Conservation (phyloP, 2,797 vertebrate genomes). For the Chelmon rostratus region DNA sequence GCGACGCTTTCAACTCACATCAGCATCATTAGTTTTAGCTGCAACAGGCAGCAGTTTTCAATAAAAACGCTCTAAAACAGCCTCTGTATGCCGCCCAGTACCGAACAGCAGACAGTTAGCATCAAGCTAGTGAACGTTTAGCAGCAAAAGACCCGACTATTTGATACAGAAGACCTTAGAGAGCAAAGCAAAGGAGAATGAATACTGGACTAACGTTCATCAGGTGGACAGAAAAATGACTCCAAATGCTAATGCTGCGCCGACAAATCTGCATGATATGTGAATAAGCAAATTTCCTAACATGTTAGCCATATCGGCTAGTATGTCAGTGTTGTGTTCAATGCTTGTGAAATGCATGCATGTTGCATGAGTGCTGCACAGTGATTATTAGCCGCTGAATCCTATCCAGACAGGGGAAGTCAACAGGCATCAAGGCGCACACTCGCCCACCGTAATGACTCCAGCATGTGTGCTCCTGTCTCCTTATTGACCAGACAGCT, state of each 20-base stretch:
- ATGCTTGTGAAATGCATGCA: not conserved
- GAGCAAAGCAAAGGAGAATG: not conserved
- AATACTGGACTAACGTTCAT: not conserved
- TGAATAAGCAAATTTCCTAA: not conserved
- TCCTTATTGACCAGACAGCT: constrained; percentile 50
- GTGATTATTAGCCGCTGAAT: constrained; percentile 40
- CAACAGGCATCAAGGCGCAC: constrained; percentile 30
- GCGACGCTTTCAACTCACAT: not conserved
- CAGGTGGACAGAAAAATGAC: not conserved
- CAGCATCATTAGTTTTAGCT: not conserved
- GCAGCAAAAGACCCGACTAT: not conserved
- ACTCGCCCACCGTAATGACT: constrained; percentile 59
- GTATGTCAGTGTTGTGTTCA: not conserved
- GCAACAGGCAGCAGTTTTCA: no score
- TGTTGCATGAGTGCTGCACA: not conserved
- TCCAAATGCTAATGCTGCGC: not conserved
- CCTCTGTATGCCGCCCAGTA: not conserved
- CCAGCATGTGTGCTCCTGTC: constrained; percentile 59
- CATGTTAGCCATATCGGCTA: not conserved
- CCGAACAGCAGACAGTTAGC: not conserved
- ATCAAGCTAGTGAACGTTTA: not conserved
- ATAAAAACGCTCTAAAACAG: not conserved
- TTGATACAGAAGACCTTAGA: not conserved
- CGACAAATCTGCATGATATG: not conserved
- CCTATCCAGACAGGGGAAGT: constrained; percentile 31